Evolutionary conservation across 2,113 vertebrate genomes (phyloP).

Genomic region (Equus przewalskii): DNA sequence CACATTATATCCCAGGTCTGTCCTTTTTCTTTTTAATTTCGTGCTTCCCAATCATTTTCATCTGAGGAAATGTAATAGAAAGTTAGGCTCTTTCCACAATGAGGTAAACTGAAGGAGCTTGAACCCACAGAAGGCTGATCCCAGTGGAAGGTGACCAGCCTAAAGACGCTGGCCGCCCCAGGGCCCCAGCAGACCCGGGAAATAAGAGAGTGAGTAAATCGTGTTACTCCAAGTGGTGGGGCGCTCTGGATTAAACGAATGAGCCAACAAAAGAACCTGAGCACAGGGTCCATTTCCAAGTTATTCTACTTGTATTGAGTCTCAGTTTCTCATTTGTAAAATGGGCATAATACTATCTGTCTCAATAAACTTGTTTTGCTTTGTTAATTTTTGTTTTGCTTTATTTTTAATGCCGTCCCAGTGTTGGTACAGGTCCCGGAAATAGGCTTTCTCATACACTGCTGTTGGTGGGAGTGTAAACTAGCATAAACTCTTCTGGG

Average conservation of each 20-base stretch:
- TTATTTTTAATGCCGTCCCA: neutral
- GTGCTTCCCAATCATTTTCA: neutral
- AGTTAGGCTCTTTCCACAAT: neutral
- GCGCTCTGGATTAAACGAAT: neutral
- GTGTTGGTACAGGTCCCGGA: neutral
- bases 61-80: neutral
- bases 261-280: neutral
- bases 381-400: constrained; percentile 14
- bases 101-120: neutral
- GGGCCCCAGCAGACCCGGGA: neutral
- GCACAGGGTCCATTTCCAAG: neutral
- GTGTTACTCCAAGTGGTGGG: neutral
- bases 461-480: neutral
- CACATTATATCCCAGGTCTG: neutral
- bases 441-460: neutral
- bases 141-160: neutral
- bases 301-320: neutral
- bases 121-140: too few species aligned
- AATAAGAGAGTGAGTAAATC: neutral
- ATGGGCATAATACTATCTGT: neutral
- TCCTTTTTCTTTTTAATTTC: too few species aligned
- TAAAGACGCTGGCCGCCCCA: too few species aligned
- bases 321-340: neutral
- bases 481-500: neutral
- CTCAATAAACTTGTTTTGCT: neutral